Base-by-base conservation (phyloP, 2,888 invertebrate genomes). In the Hipparchia semele region DNA sequence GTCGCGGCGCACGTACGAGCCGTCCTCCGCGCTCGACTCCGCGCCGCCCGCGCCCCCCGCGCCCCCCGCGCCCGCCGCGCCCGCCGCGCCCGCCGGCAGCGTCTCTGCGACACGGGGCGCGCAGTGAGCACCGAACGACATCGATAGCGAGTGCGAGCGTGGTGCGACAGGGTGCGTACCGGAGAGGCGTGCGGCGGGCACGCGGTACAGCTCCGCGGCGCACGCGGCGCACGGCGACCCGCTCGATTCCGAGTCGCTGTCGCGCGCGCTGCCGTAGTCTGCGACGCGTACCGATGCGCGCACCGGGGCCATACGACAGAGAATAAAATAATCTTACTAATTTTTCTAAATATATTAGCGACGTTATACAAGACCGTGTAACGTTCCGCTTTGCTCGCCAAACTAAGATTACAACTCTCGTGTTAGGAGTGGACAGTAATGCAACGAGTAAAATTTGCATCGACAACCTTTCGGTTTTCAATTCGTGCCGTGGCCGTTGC, bases 201-300 rank as follows among this genome's bases (percentile, higher is more conserved):
- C 79, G 33, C 87, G 88, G 84, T 87, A 87, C 65, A 84, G 83
- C 78, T 86, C 85, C 68, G 85, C 87, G 73, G 88, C 87, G 84
- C 91, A 91, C 58, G 89, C 90, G 80, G 90, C 90, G 83, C 91
- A 91, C 79, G 90, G 90, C 72, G 91, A 91, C 9, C 90, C 90
- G 79, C 90, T 90, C 65, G 91, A 92, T 84, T 89, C 90, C 1
- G 89, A 89, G 83, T 90, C 91, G 74, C 87, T 90, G 82, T 90
- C 89, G 2, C 76, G 68, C 78, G 81, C 56, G 81, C 87, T 80
- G 79, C 87, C 78, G 75, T 79, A 79, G 49, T 87, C 88, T 87
- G 79, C 61, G 39, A 39, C 39, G 39, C 39, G 39, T 5, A 39
- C 23, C 4, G 49, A 23, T 23, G 23, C 23, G 23, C 23, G 23